Conservation (phyloP, 2,888 invertebrate genomes). For the Chrysomela aeneicollis region DNA sequence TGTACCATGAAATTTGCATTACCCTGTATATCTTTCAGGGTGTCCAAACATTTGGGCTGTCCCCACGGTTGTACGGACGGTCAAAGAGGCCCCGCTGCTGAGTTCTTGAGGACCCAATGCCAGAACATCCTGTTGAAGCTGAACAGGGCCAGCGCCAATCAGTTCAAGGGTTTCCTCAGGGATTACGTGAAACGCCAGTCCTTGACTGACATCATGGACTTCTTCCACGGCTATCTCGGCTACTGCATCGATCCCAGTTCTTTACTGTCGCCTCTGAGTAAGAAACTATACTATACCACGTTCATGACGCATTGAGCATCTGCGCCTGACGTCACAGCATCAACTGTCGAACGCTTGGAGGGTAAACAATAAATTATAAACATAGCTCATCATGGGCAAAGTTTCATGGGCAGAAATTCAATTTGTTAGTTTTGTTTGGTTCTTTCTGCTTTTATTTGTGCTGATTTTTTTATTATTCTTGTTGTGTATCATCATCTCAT, state of each 20-base stretch:
- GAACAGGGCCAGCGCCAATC: conserved; percentile 71
- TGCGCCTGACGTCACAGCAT: too few species aligned
- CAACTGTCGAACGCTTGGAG: too few species aligned
- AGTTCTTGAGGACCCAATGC: conserved; percentile 88
- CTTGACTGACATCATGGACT: conserved; percentile 86
- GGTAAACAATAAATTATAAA: too few species aligned
- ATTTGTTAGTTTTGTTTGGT: too few species aligned
- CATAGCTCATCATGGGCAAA: too few species aligned
- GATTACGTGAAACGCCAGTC: conserved; percentile 81
- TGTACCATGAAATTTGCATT: too few species aligned
- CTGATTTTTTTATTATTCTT: too few species aligned
- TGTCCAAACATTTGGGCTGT: conserved; percentile 91
- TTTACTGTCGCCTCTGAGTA: conserved; percentile 86
- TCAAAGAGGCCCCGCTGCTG: conserved; percentile 86
- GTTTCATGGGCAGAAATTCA: too few species aligned
- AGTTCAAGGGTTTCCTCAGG: conserved; percentile 72
- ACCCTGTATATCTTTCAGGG: conserved; percentile 69
- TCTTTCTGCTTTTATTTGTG: too few species aligned
- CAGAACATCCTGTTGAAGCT: conserved; percentile 80
- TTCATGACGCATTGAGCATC: too few species aligned
- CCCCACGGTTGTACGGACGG: conserved; percentile 92
- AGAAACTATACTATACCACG: conserved; percentile 67
- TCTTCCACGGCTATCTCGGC: conserved; percentile 94
- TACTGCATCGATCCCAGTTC: conserved; percentile 93
- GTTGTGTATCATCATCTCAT: too few species aligned